Evolutionary conservation across 2,797 vertebrate species (phyloP), one percentile per base, ranked within the genome.

Genomic region (Meriones psammophilus): DNA sequence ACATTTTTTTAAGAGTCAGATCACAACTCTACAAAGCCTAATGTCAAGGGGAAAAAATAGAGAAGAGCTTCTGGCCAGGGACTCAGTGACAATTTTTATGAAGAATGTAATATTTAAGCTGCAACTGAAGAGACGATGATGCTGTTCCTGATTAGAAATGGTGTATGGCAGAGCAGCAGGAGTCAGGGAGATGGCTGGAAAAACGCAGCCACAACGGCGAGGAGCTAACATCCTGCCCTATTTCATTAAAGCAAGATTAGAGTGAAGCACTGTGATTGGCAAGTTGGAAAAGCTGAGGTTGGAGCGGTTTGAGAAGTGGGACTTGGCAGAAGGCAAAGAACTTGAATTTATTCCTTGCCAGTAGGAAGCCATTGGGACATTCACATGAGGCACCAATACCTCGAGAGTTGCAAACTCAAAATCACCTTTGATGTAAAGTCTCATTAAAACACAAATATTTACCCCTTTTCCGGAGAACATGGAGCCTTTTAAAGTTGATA

Each of bases 361-460:
- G 28, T 22, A 89, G 88, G 28, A 91, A 96, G 33, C 39, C 71
- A 64, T 15, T 89, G 46, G 78, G 46, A 87, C 73, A 56, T 69
- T 74, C 74, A 73, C 46, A 80, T 39, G 69, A 1, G 28, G 22
- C 73, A 64, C 33, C 39, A 22, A 58, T 36, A 73, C 39, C 10
- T 81, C 50, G 30, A 86, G 56, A 62, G 76, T 42, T 62, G 69
- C 86, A 62, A 76, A 60, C 50, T 68, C 24, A n/a, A 14, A 66
- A 77, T 94, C 58, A 36, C 24, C 18, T 78, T 81, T 85, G 62
- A n/a, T 81, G 39, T 46, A 24, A 33, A 62, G 84, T 85, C 81
- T 92, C 89, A 36, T 76, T 79, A 79, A 89, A 92, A 58, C 56
- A 76, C 24, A 39, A 68, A 15, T 83, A 80, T 73, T 42, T 20